These are phyloP conservation scores for Trachurus trachurus DNA, from an alignment of 2,797 vertebrate species.

Conservation along the genomic window DNA sequence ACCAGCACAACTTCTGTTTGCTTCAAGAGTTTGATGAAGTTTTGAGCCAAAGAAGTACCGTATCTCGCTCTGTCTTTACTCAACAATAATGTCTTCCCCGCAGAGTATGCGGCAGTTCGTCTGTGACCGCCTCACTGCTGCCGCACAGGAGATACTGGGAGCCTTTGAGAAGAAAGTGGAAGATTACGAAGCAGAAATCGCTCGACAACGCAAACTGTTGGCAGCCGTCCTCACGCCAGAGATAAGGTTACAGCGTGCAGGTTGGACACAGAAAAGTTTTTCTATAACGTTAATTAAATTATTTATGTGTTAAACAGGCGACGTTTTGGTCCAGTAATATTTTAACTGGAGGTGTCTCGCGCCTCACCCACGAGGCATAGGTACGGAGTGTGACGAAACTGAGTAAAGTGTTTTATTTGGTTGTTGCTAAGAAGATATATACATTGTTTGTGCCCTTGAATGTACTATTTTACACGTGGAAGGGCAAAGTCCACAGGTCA, in stretches of 20 bases:
- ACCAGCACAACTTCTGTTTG: neutral
- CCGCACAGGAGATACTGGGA: constrained; percentile 72
- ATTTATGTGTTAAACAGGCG: neutral
- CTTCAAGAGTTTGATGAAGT: neutral
- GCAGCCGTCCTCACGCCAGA: constrained; percentile 40
- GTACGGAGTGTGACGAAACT: neutral
- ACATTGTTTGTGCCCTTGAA: no score
- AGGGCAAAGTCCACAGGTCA: neutral
- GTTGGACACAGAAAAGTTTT: constrained; percentile 9
- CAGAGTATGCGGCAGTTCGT: constrained; percentile 67
- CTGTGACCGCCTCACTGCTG: constrained; percentile 67
- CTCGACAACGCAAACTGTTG: constrained; percentile 65
- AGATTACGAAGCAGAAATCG: constrained; percentile 62
- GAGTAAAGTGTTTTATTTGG: neutral
- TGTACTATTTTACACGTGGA: neutral
- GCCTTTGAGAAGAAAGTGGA: constrained; percentile 59
- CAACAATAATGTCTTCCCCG: constrained; percentile 58
- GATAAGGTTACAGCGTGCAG: constrained; percentile 43
- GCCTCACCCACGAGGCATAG: neutral
- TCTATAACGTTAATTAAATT: no score
- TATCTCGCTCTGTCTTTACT: accelerated
- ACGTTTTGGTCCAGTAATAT: no score
- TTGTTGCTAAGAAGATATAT: neutral
- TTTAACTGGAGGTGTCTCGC: accelerated
- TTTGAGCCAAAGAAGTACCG: neutral